Evolutionary conservation across 2,888 invertebrate genomes (phyloP), one percentile per base, ranked within the genome.

Genomic region (Ectemnius lituratus): DNA sequence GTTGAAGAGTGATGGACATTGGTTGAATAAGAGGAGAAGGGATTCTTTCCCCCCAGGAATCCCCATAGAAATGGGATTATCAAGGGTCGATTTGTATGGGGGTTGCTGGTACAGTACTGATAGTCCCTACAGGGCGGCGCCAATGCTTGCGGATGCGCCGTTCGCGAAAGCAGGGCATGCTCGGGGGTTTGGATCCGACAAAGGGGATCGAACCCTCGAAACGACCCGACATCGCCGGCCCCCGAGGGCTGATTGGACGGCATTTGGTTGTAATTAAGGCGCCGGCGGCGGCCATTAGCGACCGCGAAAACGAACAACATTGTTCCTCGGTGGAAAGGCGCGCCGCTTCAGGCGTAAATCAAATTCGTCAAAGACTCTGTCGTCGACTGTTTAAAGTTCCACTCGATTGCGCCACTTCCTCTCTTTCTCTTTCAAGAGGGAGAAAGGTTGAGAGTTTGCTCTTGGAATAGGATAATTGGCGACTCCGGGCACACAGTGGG

Each of bases 211-310:
- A 80, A 70, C 73, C 66, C 62, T 75, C 67, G 67, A 78, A 73
- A 69, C 70, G 70, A 62, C 45, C 66, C 62, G 65, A 63, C 70
- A 76, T 70, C 69, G 77, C 76, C 79, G 75, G 76, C 76, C 71
- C 82, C 81, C 79, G 79, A 79, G 78, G 84, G 81, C 84, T 83
- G 86, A 87, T 86, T 86, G 87, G 84, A 59, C 82, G 84, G 81
- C 87, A 87, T 87, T 87, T 87, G 87, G 86, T 84, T 86, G 82
- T 87, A 87, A 87, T 87, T 87, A 87, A 86, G 85, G 84, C 83
- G 81, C 84, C 84, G 80, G 82, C 85, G 81, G 82, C 85, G 79
- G 78, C 83, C 86, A 87, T 87, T 86, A 87, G 84, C 83, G 76
- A 82, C 80, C 71, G 73, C 76, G 81, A 83, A 84, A 83, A 82